Percentiles rank a stretch among this genome's conserved stretches.
These are phyloP conservation scores for Mesocricetus auratus DNA, from an alignment of 2,113 vertebrate genomes.

Conservation along the genomic window DNA sequence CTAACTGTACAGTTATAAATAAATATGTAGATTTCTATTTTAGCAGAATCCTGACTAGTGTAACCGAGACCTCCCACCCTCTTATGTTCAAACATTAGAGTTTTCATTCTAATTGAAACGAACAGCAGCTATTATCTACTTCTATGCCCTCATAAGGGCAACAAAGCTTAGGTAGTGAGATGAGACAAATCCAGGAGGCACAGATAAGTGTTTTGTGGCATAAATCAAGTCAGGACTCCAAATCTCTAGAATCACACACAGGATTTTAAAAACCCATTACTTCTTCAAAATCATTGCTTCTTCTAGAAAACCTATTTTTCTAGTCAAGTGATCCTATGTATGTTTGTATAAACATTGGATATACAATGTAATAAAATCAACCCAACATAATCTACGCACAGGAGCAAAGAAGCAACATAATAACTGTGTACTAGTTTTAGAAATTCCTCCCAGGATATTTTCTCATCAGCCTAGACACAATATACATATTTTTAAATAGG, in stretches of 20 bases:
- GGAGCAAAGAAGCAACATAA: conserved; percentile 32
- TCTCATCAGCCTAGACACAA: conserved; percentile 63
- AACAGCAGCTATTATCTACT: not conserved
- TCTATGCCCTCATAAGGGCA: not conserved
- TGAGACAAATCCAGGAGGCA: not conserved
- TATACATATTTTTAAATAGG: conserved; percentile 64
- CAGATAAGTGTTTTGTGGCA: not conserved
- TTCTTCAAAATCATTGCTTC: conserved; percentile 47
- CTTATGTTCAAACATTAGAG: not conserved
- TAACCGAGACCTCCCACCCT: not conserved
- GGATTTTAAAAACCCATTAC: not conserved
- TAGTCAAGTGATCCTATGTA: not conserved
- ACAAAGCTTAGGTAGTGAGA: not conserved
- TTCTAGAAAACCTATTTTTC: conserved; percentile 31
- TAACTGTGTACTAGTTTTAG: conserved; percentile 47
- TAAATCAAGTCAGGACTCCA: not conserved
- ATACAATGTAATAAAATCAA: conserved; percentile 7
- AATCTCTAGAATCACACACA: not conserved
- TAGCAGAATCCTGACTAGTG: conserved; percentile 29
- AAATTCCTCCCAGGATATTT: conserved; percentile 63
- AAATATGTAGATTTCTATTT: conserved; percentile 11
- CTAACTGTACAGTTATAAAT: not conserved
- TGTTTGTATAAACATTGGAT: conserved; percentile 17
- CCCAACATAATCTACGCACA: conserved; percentile 28
- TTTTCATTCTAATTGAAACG: conserved; percentile 39